A percentile compares a stretch with the other conserved stretches of the same genome.
phyloP scores from a whole-genome alignment of 2,113 vertebrate species.

The Entosphenus tridentatus region DNA sequence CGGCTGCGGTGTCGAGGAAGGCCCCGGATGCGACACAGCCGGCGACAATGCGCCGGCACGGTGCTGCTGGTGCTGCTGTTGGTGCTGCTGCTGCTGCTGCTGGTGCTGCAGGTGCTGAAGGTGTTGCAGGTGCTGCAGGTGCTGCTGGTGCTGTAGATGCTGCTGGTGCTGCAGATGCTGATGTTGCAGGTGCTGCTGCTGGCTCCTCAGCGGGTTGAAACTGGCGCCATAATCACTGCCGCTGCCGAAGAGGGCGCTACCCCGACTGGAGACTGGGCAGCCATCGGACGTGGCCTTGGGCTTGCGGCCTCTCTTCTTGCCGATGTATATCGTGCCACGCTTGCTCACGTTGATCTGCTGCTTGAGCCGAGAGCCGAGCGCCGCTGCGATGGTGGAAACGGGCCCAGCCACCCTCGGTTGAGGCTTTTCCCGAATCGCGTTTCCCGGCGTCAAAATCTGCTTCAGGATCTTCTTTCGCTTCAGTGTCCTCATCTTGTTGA shows the following conservation, averaged over 20 bases:
- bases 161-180: no score
- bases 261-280: no score
- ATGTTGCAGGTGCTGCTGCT: background rate
- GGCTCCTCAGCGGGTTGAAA: no score
- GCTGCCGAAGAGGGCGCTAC: no score
- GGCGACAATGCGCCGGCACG: no score
- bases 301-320: constrained; percentile 79
- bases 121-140: no score
- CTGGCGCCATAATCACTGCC: no score
- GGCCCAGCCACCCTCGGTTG: constrained; percentile 42
- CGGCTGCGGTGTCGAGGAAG: no score
- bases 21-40: no score
- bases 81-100: no score
- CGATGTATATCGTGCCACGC: constrained; percentile 96
- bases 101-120: no score
- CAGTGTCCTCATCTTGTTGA: constrained; percentile 92
- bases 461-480: constrained; percentile 68
- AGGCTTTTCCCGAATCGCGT: constrained; percentile 12
- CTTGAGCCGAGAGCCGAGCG: constrained; percentile 60
- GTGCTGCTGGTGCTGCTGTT: no score
- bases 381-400: constrained; percentile 61
- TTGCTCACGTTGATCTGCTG: constrained; percentile 98
- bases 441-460: constrained; percentile 30
- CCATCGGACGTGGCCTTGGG: constrained; percentile 37
- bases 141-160: background rate